Conservation (phyloP, 1,140 invertebrate species). For the Cotesia typhae region DNA sequence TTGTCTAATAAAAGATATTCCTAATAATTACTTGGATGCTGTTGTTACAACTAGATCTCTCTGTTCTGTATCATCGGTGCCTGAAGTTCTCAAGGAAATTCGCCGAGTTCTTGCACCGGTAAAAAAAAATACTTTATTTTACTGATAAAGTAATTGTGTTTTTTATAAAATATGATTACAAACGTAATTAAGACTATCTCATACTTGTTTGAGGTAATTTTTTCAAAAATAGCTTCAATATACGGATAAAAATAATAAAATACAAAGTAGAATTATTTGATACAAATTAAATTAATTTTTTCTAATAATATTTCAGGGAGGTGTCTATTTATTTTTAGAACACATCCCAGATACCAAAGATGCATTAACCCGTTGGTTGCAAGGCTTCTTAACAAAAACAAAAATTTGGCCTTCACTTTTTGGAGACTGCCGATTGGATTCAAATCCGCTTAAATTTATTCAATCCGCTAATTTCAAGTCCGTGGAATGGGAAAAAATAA, state of each 20-base stretch:
- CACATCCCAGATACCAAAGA: constrained; percentile 52
- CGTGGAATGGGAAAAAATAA: constrained; percentile 45
- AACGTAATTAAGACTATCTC: too few relatives aligned
- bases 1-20: constrained; percentile 50
- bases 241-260: background rate
- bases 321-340: constrained; percentile 58
- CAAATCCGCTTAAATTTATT: constrained; percentile 49
- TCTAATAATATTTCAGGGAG: constrained; percentile 44
- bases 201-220: too few relatives aligned
- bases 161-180: background rate
- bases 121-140: constrained; percentile 34
- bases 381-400: constrained; percentile 51
- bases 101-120: constrained; percentile 54
- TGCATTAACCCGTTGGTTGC: constrained; percentile 48
- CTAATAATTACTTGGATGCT: constrained; percentile 49
- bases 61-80: constrained; percentile 52
- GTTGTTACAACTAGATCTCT: constrained; percentile 58
- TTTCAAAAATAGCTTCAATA: background rate
- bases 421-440: constrained; percentile 53
- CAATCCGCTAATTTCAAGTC: constrained; percentile 50
- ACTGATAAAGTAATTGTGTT: background rate
- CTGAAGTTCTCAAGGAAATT: constrained; percentile 52
- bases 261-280: background rate
- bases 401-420: constrained; percentile 56
- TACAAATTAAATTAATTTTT: background rate